Evolutionary conservation across 2,888 invertebrate species (phyloP).

Genomic region (Beris chalybata): DNA sequence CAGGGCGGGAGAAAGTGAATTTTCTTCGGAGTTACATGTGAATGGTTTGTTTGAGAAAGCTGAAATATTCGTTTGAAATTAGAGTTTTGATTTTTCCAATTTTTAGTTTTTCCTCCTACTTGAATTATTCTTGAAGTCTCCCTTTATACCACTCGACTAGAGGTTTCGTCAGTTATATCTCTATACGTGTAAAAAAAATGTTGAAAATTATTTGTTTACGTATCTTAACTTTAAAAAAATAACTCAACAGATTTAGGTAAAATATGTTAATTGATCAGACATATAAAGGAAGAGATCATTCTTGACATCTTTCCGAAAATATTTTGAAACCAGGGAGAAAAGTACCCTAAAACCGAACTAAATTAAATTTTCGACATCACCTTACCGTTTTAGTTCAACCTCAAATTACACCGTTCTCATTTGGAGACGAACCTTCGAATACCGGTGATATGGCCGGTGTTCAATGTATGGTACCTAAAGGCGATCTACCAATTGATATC

Average conservation of each 20-base stretch:
- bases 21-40: constrained; percentile 63
- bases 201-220: no score
- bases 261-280: no score
- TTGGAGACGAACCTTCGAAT: constrained; percentile 64
- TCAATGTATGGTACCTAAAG: constrained; percentile 70
- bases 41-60: constrained; percentile 58
- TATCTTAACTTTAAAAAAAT: no score
- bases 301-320: no score
- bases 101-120: neutral
- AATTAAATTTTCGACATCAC: no score
- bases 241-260: no score
- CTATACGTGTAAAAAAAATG: no score
- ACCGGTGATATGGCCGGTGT: constrained; percentile 66
- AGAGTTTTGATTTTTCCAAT: constrained; percentile 49
- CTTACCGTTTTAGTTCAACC: constrained; percentile 54
- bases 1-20: constrained; percentile 69
- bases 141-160: no score
- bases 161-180: no score
- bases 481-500: constrained; percentile 76
- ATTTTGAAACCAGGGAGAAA: no score
- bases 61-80: constrained; percentile 44
- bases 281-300: no score
- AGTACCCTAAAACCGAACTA: no score
- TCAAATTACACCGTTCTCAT: constrained; percentile 60
- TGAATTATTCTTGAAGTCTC: neutral